Percentiles rank a stretch among this genome's conserved stretches.
phyloP scores from a whole-genome alignment of 2,888 invertebrate genomes.

The Phortica magna region DNA sequence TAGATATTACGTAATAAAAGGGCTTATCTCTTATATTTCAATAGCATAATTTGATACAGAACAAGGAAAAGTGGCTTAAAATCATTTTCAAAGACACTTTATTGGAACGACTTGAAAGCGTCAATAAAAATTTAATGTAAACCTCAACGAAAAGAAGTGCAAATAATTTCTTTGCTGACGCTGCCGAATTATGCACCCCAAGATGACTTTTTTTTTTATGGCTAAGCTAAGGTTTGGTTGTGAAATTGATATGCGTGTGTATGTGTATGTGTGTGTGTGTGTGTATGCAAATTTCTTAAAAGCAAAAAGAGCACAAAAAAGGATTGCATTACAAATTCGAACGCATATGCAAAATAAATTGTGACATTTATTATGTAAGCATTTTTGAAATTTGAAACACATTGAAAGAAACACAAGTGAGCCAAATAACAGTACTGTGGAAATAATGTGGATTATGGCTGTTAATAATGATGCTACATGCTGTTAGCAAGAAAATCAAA shows the following conservation, averaged over 20 bases:
- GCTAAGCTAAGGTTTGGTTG: no score
- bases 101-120: no score
- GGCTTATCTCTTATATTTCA: no score
- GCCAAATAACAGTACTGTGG: conserved; percentile 24
- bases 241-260: neutral
- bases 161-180: no score
- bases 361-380: conserved; percentile 4
- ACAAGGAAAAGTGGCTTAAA: no score
- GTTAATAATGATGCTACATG: neutral
- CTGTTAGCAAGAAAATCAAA: conserved; percentile 2
- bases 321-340: conserved; percentile 22
- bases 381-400: neutral
- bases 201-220: no score
- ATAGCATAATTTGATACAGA: no score
- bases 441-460: conserved; percentile 27
- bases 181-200: neutral
- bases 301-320: conserved; percentile 11
- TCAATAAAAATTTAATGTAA: no score
- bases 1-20: no score
- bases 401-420: neutral
- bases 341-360: conserved; percentile 1
- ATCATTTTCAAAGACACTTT: no score
- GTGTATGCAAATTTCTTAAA: conserved; percentile 29
- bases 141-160: no score
- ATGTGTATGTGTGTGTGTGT: neutral